These are phyloP conservation scores for Agrochola lychnidis DNA, from an alignment of 2,888 invertebrate genomes.

Conservation along the genomic window DNA sequence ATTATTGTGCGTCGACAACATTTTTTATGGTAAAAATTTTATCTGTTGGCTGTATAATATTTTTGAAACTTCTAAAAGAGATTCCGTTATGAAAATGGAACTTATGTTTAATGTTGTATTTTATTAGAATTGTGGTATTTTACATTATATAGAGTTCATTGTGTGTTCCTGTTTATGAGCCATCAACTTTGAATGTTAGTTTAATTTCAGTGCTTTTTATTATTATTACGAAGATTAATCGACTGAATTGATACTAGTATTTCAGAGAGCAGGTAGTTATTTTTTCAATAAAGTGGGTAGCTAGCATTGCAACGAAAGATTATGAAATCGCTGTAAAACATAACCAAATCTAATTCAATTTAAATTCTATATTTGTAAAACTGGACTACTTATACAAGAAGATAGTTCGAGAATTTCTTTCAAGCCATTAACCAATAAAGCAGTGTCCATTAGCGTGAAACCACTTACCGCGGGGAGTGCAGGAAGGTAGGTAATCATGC, in stretches of 20 bases:
- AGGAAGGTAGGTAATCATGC: constrained; percentile 63
- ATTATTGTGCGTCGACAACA: constrained; percentile 61
- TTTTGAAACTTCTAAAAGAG: constrained; percentile 32
- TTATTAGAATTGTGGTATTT: not conserved
- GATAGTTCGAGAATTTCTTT: constrained; percentile 22
- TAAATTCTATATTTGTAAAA: not conserved
- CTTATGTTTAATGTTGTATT: constrained; percentile 23
- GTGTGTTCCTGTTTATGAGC: not conserved
- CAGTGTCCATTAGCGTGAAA: constrained; percentile 52
- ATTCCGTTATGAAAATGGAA: constrained; percentile 16
- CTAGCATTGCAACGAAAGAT: not conserved
- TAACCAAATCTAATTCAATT: too few species aligned
- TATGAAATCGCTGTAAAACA: not conserved
- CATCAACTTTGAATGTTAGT: not conserved
- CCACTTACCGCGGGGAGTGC: constrained; percentile 46
- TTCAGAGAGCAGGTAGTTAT: too few species aligned
- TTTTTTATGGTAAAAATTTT: constrained; percentile 62
- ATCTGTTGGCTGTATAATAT: constrained; percentile 36
- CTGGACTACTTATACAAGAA: not conserved
- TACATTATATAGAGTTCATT: not conserved
- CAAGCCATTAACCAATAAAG: constrained; percentile 55
- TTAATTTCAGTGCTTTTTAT: not conserved
- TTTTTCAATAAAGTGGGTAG: not conserved
- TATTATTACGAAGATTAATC: not conserved
- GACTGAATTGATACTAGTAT: too few species aligned